Base-by-base conservation (phyloP, 1,140 invertebrate genomes). In the Leucophenga varia region DNA sequence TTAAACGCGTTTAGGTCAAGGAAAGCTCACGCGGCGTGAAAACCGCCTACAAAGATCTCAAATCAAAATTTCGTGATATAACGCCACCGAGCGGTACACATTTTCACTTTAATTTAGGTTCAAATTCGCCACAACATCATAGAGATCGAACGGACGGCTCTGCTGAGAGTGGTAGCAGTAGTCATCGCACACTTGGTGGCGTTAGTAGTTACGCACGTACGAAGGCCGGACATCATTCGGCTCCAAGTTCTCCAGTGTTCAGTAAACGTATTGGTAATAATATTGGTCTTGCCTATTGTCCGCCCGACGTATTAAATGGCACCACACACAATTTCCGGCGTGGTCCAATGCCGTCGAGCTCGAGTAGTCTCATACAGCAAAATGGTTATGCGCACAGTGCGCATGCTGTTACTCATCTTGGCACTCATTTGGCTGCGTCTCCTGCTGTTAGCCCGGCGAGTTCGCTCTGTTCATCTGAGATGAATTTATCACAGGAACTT, bases 21-120 rank as follows among this genome's bases (percentile, higher is more conserved):
- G 87, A 88, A 70, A 81, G 84, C 50, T 85, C 88, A 2, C 87
- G 87, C 73, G 84, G 84, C 49, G 81, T 88, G 55, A 84, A 84
- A 59, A 86, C 84, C 42, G 87, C 82, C 9, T 88, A 88, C 54
- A 88, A 88, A 76, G 86, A 84, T 31, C 74, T 89, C 20, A 81
- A 84, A 53, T 85, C 82, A 44, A 84, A 84, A 74, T 59, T 79
- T 42, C 78, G 77, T 44, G 79, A 82, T 37, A 78, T 76, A 57
- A 61, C 68, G 47, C 43, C 68, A 45, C 36, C 74, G 61, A 56
- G 52, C 60, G 22, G 54, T 53, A 38, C 60, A 57, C 57, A 59
- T 20, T 54, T 64, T 9, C 65, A 68, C 55, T 77, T 64, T 57
- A 50, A 69, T 46, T 64, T 69, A 17, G 59, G 58, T 25, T 60